Evolutionary conservation across 2,113 vertebrate species (phyloP).

Genomic region (Xerus inauris): DNA sequence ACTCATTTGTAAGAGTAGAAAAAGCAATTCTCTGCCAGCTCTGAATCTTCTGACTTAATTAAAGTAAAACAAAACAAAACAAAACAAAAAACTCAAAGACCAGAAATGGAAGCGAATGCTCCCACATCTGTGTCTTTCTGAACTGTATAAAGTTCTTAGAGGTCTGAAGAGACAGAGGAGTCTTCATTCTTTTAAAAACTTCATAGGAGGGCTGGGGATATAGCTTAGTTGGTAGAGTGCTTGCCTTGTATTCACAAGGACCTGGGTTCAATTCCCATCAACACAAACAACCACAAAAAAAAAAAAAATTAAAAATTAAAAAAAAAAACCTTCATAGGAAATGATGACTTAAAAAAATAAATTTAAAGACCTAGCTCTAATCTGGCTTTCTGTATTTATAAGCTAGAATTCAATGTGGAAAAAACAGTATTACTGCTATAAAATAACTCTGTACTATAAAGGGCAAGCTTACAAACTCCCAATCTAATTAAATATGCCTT

Average conservation of each 20-base stretch:
- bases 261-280: no score
- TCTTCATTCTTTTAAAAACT: slow-evolving; percentile 28
- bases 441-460: not conserved
- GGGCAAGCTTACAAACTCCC: not conserved
- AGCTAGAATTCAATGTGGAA: not conserved
- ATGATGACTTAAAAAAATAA: slow-evolving; percentile 27
- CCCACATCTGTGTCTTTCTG: slow-evolving; percentile 22
- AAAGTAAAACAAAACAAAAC: slow-evolving; percentile 65
- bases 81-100: slow-evolving; percentile 71
- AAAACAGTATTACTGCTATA: not conserved
- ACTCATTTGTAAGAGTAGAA: slow-evolving; percentile 72
- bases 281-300: no score
- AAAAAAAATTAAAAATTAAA: no score
- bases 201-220: no score
- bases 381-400: not conserved
- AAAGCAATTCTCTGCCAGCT: slow-evolving; percentile 74
- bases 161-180: not conserved
- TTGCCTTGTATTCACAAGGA: no score
- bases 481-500: slow-evolving; percentile 2
- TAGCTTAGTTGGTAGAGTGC: no score
- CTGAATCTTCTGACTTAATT: slow-evolving; percentile 75
- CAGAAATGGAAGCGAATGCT: slow-evolving; percentile 29
- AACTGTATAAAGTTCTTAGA: slow-evolving; percentile 24
- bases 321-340: slow-evolving; percentile 12
- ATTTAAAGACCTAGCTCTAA: not conserved